Conservation (phyloP, 2,888 invertebrate species). For the Tortricodes alternella region DNA sequence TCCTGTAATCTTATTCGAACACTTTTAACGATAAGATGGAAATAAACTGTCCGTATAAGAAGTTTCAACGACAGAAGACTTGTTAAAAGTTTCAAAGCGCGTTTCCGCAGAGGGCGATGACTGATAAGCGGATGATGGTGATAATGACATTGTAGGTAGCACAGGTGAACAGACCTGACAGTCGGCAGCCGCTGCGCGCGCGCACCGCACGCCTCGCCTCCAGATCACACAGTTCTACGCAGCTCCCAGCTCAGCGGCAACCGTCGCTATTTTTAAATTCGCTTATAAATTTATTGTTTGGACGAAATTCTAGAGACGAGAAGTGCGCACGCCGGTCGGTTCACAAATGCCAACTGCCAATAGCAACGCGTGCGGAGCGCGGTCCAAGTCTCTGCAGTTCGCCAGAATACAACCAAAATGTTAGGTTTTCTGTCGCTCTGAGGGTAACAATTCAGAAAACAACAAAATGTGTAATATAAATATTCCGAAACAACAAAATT, state of each 20-base stretch:
- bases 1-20: not conserved
- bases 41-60: not conserved
- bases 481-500: no score
- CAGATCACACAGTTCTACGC: slow-evolving; percentile 58
- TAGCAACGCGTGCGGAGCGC: slow-evolving; percentile 44
- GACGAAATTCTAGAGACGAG: slow-evolving; percentile 74
- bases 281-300: slow-evolving; percentile 82
- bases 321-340: slow-evolving; percentile 70
- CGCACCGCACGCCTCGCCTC: slow-evolving; percentile 74
- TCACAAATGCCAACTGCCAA: slow-evolving; percentile 67
- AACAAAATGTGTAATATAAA: no score
- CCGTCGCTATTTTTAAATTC: slow-evolving; percentile 70
- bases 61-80: not conserved
- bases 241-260: slow-evolving; percentile 51
- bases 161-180: slow-evolving; percentile 77
- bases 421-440: no score
- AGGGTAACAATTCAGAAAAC: no score
- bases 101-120: slow-evolving; percentile 46
- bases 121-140: slow-evolving; percentile 64
- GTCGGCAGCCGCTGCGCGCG: slow-evolving; percentile 60
- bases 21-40: no score
- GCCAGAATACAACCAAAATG: no score
- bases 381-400: slow-evolving; percentile 2
- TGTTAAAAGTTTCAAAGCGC: slow-evolving; percentile 12
- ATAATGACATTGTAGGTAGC: slow-evolving; percentile 78